Conservation (phyloP, 2,113 vertebrate genomes). For the Corydoras maculifer region DNA sequence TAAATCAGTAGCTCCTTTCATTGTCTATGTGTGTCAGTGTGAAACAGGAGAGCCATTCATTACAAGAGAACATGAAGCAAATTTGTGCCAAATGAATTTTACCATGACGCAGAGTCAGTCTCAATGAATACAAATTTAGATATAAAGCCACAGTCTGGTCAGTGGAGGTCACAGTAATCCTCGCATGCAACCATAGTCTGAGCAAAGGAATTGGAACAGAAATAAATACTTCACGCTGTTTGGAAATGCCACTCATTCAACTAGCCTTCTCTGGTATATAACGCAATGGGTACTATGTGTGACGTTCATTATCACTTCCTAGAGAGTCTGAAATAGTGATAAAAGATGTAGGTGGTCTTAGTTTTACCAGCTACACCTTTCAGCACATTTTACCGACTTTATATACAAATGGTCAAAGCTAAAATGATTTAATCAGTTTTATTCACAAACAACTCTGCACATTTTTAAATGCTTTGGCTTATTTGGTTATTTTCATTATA, state of each 20-base stretch:
- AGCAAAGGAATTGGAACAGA: slow-evolving; percentile 16
- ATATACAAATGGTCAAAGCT: no score
- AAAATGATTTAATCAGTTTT: no score
- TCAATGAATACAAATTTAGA: neutral
- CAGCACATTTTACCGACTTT: neutral
- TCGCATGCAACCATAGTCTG: neutral
- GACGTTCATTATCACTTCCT: slow-evolving; percentile 50
- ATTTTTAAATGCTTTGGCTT: no score
- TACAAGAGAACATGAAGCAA: neutral
- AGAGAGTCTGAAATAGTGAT: slow-evolving; percentile 55
- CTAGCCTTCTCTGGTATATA: neutral
- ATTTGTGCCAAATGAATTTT: slow-evolving; percentile 11
- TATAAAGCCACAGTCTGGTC: slow-evolving; percentile 6
- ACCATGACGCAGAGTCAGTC: slow-evolving; percentile 7
- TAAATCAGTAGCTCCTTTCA: neutral
- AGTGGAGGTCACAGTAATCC: neutral
- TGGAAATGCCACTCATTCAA: slow-evolving; percentile 10
- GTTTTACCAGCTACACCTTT: neutral
- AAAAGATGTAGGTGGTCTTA: neutral
- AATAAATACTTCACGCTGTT: slow-evolving; percentile 2
- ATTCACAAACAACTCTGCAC: no score
- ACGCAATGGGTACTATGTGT: slow-evolving; percentile 31
- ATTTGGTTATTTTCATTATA: no score
- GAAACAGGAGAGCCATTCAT: neutral
- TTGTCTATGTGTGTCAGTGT: neutral